Conservation (phyloP, 2,888 invertebrate genomes). For the Ophonus ardosiacus region DNA sequence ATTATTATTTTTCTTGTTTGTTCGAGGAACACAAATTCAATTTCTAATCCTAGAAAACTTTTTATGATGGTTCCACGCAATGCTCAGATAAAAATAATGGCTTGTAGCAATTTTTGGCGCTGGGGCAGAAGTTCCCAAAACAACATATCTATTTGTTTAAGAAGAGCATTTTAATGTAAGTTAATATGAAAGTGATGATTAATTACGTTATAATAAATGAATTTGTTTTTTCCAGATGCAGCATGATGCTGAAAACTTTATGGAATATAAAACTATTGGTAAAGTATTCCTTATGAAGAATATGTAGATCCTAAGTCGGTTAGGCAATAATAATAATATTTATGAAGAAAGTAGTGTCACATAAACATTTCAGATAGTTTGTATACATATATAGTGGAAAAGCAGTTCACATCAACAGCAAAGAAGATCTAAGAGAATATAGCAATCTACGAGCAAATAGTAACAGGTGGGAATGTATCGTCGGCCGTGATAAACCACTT, state of each 20-base stretch:
- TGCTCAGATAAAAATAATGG: too few relatives aligned
- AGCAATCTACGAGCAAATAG: too few relatives aligned
- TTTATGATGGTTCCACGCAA: too few relatives aligned
- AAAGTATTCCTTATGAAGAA: not conserved
- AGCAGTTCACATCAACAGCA: not conserved
- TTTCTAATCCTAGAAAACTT: too few relatives aligned
- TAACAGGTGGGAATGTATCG: too few relatives aligned
- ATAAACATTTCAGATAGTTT: not conserved
- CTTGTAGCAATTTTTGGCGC: not conserved
- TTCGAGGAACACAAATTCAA: too few relatives aligned
- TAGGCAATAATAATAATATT: too few relatives aligned
- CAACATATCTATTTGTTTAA: not conserved
- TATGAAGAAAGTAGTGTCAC: not conserved
- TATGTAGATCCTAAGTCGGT: too few relatives aligned
- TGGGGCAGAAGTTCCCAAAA: not conserved
- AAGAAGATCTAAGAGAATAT: not conserved
- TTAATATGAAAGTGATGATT: too few relatives aligned
- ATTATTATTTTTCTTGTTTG: too few relatives aligned
- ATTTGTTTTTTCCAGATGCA: not conserved
- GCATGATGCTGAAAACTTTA: not conserved
- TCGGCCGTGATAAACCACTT: too few relatives aligned
- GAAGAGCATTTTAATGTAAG: not conserved
- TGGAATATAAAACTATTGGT: not conserved
- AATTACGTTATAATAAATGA: not conserved
- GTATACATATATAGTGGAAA: not conserved